Base-by-base conservation (phyloP, 2,888 invertebrate genomes). In the Chouioia cunea region DNA sequence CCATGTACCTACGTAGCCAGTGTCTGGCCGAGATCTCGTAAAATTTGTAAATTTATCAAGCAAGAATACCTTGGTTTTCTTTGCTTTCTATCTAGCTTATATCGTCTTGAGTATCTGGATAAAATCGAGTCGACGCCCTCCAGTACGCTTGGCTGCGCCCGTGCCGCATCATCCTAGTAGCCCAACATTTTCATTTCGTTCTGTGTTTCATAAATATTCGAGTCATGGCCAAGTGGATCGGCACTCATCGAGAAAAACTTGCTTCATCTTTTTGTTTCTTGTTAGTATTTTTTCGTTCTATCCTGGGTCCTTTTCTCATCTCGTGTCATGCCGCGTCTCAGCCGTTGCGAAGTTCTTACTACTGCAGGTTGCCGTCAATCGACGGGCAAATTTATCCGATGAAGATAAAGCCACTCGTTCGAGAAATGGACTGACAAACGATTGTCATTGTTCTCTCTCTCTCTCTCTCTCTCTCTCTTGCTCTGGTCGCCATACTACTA, bases 321-420 rank as follows among this genome's bases (percentile, higher is more conserved):
- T 12, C 27, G 27, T 53, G 63, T 46, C 12, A 43, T 18, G 44
- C 22, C 36, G 12, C 18, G 2, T 50, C 16, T 27, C 14, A 6
- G 27, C 27, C 27, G 27, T 6, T 27, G 4, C 4, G 27, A 3
- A 6, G 27, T 6, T 27, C 27, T 6, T 6, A 27, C 27, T 3
- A 6, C 27, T 20, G 43, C 56, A 54, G 56, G 4, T 27, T 27
- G 4, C 3, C 63, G 63, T 69, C 68, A 50, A 63, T 62, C 63
- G 68, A 57, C 68, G 57, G 10, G 50, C 23, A 69, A 69, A 63
- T 69, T 69, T 69, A 69, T 69, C 56, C 50, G 68, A 69, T 69
- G 23, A 52, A 69, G 50, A 69, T 63, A 57, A 57, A 63, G 63
- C 57, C 68, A 69, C 63, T 69, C 68, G 63, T 48, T 52, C 52